Evolutionary conservation across 1,140 invertebrate species (phyloP).

Genomic region (Philotrypesis tridentata): DNA sequence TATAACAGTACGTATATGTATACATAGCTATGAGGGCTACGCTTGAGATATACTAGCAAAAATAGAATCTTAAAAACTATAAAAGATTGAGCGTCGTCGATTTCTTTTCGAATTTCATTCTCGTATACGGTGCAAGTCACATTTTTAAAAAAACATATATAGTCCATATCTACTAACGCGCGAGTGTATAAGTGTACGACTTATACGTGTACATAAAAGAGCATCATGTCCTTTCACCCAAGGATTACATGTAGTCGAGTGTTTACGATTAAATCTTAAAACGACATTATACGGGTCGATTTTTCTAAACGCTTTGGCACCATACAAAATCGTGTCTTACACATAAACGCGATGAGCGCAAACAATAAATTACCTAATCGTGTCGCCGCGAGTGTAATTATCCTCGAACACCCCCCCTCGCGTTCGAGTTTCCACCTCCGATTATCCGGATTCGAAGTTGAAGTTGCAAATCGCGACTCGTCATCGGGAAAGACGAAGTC

Average conservation of each 20-base stretch:
- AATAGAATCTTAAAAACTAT: too few species aligned
- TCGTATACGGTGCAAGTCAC: too few species aligned
- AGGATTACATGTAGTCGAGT: conserved; percentile 15
- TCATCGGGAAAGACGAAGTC: too few species aligned
- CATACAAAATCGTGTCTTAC: conserved; percentile 29
- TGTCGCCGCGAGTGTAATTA: not conserved
- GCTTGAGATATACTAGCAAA: too few species aligned
- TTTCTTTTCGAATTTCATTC: too few species aligned
- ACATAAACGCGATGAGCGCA: too few species aligned
- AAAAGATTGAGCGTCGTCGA: too few species aligned
- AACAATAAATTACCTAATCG: not conserved
- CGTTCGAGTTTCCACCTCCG: not conserved
- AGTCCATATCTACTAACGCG: too few species aligned
- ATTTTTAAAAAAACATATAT: too few species aligned
- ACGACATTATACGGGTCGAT: conserved; percentile 25
- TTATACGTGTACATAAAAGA: not conserved
- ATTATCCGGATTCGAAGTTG: not conserved
- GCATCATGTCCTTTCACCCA: not conserved
- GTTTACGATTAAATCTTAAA: conserved; percentile 20
- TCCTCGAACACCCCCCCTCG: not conserved
- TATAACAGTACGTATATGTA: too few species aligned
- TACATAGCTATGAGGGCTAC: too few species aligned
- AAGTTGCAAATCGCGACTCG: not conserved
- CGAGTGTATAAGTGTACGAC: too few species aligned
- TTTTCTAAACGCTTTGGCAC: conserved; percentile 27